A percentile compares a stretch with the other conserved stretches of the same genome.
These are phyloP conservation scores for Diploptera punctata DNA, from an alignment of 2,888 invertebrate genomes.

Conservation along the genomic window DNA sequence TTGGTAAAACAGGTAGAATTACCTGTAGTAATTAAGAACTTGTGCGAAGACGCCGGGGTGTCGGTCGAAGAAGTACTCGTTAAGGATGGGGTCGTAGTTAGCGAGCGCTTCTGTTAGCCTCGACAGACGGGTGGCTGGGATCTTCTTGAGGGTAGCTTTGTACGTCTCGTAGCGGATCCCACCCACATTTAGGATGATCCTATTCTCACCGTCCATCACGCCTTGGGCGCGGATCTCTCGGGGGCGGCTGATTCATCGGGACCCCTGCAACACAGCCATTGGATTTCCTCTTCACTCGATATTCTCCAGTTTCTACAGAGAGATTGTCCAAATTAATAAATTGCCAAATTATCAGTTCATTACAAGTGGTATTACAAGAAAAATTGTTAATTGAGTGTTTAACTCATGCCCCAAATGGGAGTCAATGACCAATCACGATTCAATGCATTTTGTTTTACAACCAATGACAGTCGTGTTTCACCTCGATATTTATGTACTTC, in stretches of 20 bases:
- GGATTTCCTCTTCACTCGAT: too few relatives aligned
- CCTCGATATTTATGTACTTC: too few relatives aligned
- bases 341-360: too few relatives aligned
- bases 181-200: slow-evolving; percentile 93
- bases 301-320: too few relatives aligned
- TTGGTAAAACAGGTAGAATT: slow-evolving; percentile 40
- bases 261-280: not conserved
- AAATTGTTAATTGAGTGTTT: too few relatives aligned
- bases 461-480: too few relatives aligned
- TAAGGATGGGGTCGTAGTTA: slow-evolving; percentile 87
- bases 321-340: too few relatives aligned
- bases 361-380: too few relatives aligned
- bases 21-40: slow-evolving; percentile 87
- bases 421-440: too few relatives aligned
- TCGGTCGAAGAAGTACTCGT: slow-evolving; percentile 88
- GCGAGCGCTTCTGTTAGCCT: slow-evolving; percentile 84
- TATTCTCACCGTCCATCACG: slow-evolving; percentile 87
- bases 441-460: too few relatives aligned
- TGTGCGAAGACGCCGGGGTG: slow-evolving; percentile 92
- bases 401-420: too few relatives aligned
- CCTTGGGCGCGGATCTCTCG: slow-evolving; percentile 8
- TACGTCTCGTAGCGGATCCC: slow-evolving; percentile 86
- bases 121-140: slow-evolving; percentile 85
- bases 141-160: slow-evolving; percentile 85
- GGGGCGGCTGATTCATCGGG: slow-evolving; percentile 8